A percentile compares a stretch with the other conserved stretches of the same genome.
Evolutionary conservation across 2,888 invertebrate species (phyloP).

Genomic region (Serrognathus titanus): DNA sequence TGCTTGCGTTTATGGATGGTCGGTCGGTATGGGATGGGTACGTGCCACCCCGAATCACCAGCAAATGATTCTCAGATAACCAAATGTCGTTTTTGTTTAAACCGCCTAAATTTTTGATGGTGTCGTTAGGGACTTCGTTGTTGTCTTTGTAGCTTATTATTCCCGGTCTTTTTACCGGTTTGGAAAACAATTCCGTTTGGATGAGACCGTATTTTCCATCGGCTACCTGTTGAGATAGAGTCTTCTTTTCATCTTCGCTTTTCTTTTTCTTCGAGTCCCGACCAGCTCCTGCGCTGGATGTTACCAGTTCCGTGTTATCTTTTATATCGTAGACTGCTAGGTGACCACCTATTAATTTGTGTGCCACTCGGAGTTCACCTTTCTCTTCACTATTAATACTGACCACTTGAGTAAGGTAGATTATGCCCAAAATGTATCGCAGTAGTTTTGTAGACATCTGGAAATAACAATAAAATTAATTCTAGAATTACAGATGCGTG

Average conservation of each 20-base stretch:
- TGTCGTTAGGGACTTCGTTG: constrained; percentile 78
- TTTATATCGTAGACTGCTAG: constrained; percentile 39
- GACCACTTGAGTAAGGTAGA: constrained; percentile 7
- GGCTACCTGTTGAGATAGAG: constrained; percentile 82
- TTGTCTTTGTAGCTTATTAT: constrained; percentile 79
- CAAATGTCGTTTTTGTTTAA: constrained; percentile 83
- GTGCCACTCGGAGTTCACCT: constrained; percentile 46
- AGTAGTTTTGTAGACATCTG: constrained; percentile 15
- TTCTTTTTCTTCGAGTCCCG: constrained; percentile 36
- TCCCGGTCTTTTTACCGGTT: constrained; percentile 68
- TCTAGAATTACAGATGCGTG: too few species aligned
- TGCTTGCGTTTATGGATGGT: constrained; percentile 50
- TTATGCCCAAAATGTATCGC: constrained; percentile 11
- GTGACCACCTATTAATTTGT: constrained; percentile 68
- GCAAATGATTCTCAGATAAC: constrained; percentile 83
- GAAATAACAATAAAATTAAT: background rate
- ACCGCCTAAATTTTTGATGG: constrained; percentile 74
- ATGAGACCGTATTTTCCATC: constrained; percentile 89
- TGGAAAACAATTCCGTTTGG: constrained; percentile 76
- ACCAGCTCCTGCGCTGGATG: constrained; percentile 68
- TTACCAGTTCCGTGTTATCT: constrained; percentile 46
- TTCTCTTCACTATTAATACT: constrained; percentile 2
- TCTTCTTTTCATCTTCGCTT: constrained; percentile 75
- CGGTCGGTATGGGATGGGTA: constrained; percentile 53
- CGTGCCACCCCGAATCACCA: constrained; percentile 77